Evolutionary conservation across 2,113 vertebrate species (phyloP).

Genomic region (Gila orcuttii): DNA sequence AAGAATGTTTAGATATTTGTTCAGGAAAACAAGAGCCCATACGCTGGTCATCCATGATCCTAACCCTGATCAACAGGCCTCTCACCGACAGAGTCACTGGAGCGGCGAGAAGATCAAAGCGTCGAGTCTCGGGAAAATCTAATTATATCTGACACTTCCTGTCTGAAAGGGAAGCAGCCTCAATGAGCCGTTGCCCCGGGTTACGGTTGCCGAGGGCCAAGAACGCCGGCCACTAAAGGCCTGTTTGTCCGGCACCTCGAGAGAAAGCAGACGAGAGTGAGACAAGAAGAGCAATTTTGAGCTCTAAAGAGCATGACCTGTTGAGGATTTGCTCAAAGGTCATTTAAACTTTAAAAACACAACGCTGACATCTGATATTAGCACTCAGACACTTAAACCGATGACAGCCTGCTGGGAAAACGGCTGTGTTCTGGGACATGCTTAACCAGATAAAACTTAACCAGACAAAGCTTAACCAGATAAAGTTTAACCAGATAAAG

Average conservation of each 20-base stretch:
- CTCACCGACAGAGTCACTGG: slow-evolving; percentile 69
- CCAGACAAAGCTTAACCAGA: neutral
- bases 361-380: slow-evolving; percentile 1
- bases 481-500: neutral
- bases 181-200: slow-evolving; percentile 63
- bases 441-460: neutral
- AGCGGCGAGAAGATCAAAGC: slow-evolving; percentile 71
- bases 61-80: slow-evolving; percentile 67
- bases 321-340: neutral
- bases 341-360: slow-evolving; percentile 12
- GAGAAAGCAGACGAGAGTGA: slow-evolving; percentile 30
- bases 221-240: slow-evolving; percentile 61
- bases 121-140: slow-evolving; percentile 72
- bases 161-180: slow-evolving; percentile 66
- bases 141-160: slow-evolving; percentile 80
- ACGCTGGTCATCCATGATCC: slow-evolving; percentile 49
- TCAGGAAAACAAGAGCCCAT: too few relatives aligned
- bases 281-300: neutral
- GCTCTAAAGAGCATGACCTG: neutral
- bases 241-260: slow-evolving; percentile 65
- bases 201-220: slow-evolving; percentile 61
- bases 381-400: neutral
- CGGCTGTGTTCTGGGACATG: too few relatives aligned
- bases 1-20: too few relatives aligned
- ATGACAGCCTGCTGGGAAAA: neutral